Evolutionary conservation across 2,113 vertebrate genomes (phyloP).

Genomic region (Phrynosoma platyrhinos): DNA sequence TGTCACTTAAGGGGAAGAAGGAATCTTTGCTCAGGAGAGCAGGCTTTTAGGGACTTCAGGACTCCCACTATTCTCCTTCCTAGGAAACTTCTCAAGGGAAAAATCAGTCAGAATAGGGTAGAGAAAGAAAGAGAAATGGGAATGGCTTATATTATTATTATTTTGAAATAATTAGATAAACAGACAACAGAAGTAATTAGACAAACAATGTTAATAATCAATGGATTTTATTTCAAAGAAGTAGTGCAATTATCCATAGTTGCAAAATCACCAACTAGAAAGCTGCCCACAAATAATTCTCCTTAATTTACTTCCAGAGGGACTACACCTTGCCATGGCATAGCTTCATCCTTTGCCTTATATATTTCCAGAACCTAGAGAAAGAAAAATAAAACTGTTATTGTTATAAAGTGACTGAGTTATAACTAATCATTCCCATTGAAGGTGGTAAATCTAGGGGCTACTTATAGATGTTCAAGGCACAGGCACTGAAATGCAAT

Average conservation of each 20-base stretch:
- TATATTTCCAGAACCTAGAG: no score
- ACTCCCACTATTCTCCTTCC: no score
- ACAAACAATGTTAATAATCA: not conserved
- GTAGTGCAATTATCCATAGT: not conserved
- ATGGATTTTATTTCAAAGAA: not conserved
- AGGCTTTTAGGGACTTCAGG: no score
- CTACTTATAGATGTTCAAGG: not conserved
- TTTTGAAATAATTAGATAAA: not conserved
- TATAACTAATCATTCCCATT: not conserved
- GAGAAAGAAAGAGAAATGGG: no score
- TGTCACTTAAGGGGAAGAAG: no score
- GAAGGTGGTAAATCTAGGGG: not conserved
- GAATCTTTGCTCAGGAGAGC: no score
- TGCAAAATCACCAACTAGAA: not conserved
- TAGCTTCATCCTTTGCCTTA: not conserved
- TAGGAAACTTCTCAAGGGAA: no score
- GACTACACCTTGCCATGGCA: not conserved
- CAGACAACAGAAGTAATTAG: not conserved
- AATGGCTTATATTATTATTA: not conserved
- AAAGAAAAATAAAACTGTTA: not conserved
- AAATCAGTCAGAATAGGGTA: no score
- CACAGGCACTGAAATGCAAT: not conserved
- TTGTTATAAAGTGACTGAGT: not conserved
- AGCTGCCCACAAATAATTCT: not conserved
- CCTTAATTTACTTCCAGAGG: not conserved